phyloP scores from a whole-genome alignment of 2,888 invertebrate genomes.

The Andrena haemorrhoa region DNA sequence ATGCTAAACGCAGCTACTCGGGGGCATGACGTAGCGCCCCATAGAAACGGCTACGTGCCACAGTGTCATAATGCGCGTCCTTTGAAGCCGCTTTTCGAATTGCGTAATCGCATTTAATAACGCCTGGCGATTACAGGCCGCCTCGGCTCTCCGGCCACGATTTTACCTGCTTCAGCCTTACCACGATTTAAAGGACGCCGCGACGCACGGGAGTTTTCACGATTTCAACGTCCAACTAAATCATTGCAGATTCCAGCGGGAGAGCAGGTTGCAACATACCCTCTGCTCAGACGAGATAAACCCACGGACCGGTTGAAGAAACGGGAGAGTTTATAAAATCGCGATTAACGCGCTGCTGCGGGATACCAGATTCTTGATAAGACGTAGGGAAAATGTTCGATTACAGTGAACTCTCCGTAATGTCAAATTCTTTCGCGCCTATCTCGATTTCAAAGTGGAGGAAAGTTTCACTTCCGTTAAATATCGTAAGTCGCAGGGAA shows the following conservation, averaged over 20 bases:
- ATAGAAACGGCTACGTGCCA: constrained; percentile 63
- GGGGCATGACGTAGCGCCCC: constrained; percentile 65
- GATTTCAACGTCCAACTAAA: constrained; percentile 49
- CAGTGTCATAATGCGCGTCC: constrained; percentile 79
- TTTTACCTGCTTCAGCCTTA: constrained; percentile 34
- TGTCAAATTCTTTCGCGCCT: too few relatives aligned
- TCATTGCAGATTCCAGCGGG: constrained; percentile 43
- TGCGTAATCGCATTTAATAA: constrained; percentile 81
- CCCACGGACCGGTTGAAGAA: not conserved
- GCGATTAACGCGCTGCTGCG: too few relatives aligned
- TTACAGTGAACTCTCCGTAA: too few relatives aligned
- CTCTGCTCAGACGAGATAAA: not conserved
- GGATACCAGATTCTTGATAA: too few relatives aligned
- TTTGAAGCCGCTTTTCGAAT: constrained; percentile 78
- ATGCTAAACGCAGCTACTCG: constrained; percentile 61
- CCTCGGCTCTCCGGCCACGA: constrained; percentile 43
- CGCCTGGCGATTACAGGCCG: constrained; percentile 61
- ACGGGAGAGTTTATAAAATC: not conserved
- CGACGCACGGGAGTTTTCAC: constrained; percentile 40
- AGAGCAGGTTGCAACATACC: constrained; percentile 32
- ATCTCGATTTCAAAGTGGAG: too few relatives aligned
- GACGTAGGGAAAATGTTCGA: too few relatives aligned
- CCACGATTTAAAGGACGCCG: constrained; percentile 55
- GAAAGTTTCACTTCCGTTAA: too few relatives aligned
- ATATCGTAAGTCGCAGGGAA: too few relatives aligned